Evolutionary conservation across 2,888 invertebrate genomes (phyloP).

Genomic region (Esperia sulphurella): DNA sequence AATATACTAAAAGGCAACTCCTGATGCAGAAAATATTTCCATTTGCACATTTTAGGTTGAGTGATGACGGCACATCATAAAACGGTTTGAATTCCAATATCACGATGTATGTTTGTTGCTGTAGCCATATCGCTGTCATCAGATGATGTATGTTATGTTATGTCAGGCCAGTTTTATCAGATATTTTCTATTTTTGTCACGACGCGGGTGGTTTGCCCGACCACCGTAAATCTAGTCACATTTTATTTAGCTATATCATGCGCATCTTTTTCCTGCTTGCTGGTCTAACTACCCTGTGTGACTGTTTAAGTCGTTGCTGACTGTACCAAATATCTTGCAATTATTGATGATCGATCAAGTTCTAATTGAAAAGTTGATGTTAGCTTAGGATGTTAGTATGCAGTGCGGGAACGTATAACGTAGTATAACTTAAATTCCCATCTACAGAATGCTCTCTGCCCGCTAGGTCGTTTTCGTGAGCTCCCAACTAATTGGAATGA

Average conservation of each 20-base stretch:
- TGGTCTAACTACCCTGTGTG: too few species aligned
- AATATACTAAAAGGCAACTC: not conserved
- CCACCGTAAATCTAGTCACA: conserved; percentile 45
- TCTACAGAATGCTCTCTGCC: not conserved
- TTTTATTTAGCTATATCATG: conserved; percentile 49
- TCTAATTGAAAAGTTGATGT: conserved; percentile 34
- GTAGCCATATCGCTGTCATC: conserved; percentile 51
- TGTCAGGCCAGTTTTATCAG: conserved; percentile 45
- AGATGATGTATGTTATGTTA: conserved; percentile 53
- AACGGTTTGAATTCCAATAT: conserved; percentile 24
- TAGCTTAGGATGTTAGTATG: conserved; percentile 16
- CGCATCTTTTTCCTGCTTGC: conserved; percentile 38
- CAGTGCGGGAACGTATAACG: conserved; percentile 16
- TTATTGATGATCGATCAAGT: conserved; percentile 16
- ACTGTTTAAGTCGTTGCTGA: too few species aligned
- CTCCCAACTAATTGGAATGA: conserved; percentile 10
- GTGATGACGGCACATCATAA: conserved; percentile 25
- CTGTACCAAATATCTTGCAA: too few species aligned
- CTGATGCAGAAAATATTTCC: not conserved
- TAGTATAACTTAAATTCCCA: conserved; percentile 14
- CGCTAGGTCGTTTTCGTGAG: conserved; percentile 10
- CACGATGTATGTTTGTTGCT: conserved; percentile 36
- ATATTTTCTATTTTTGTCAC: conserved; percentile 67
- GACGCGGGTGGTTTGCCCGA: conserved; percentile 45
- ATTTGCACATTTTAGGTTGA: not conserved